Base-by-base conservation (phyloP, 2,113 vertebrate species). In the Pluvialis apricaria region DNA sequence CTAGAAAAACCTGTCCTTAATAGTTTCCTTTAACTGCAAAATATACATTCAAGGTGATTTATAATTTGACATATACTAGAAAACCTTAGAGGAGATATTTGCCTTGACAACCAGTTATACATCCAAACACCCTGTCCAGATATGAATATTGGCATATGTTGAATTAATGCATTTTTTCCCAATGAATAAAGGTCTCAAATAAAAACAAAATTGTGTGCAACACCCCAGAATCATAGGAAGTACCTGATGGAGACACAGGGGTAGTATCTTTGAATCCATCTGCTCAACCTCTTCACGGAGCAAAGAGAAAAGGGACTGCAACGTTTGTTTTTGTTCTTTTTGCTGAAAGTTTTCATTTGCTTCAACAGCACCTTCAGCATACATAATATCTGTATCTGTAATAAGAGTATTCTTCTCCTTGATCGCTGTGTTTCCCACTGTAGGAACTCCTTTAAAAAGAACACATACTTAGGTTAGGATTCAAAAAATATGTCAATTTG, bases 211-310 rank as follows among this genome's bases (percentile, higher is more conserved):
- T 18, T 42, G 32, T 28, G 22, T 82, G 52, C 26, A 82, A 51
- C 32, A 81, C 3, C 11, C 28, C 17, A 44, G 32, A 81, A 49
- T 77, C 57, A 95, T 68, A 94, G 5, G 10, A 57, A 57, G 28
- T 98, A 99, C 99, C 99, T 99, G 99, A 97, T 99, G 99, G 88
- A 99, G 98, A 72, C 98, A 99, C 55, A 99, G 97, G 36, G 99
- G 99, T 80, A 99, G 97, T 57, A 99, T 97, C 80, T 98, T 98
- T 89, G 98, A 98, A 97, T 99, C 98, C 82, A 94, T 87, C 94
- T 98, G 97, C 54, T 99, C 98, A 95, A 98, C 98, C 29, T 99
- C 98, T 65, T 98, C 97, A 86, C 96, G 98, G 49, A 99, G 98
- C 28, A 99, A 98, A 44, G 98, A 98, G 96, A 99, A 98, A 58